Evolutionary conservation across 2,888 invertebrate genomes (phyloP).

Genomic region (Paralinhomoeus sp.): DNA sequence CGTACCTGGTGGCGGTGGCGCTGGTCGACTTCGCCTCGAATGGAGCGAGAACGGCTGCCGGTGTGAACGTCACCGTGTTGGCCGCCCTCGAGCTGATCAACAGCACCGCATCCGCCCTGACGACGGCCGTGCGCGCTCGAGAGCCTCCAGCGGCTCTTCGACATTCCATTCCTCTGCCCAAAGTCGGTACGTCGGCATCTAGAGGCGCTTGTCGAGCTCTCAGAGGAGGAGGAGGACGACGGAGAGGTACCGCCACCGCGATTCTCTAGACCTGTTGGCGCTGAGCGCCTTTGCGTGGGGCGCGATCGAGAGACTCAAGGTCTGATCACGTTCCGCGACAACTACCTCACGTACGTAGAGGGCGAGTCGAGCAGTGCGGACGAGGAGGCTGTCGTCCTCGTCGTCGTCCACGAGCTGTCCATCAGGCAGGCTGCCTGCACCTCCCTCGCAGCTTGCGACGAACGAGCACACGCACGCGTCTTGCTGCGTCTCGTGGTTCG

Average conservation of each 20-base stretch:
- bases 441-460: too few relatives aligned
- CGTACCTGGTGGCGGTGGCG: constrained; percentile 62
- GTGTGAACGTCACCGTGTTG: constrained; percentile 36
- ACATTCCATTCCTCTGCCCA: constrained; percentile 24
- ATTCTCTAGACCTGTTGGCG: constrained; percentile 15
- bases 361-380: constrained; percentile 11
- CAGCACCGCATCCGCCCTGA: constrained; percentile 45
- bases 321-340: constrained; percentile 11
- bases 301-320: constrained; percentile 25
- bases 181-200: constrained; percentile 26
- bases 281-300: constrained; percentile 21
- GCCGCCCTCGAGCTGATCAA: constrained; percentile 43
- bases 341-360: constrained; percentile 12
- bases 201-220: too few relatives aligned
- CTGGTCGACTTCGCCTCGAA: constrained; percentile 49
- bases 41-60: constrained; percentile 32
- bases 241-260: too few relatives aligned
- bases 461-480: too few relatives aligned
- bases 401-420: constrained; percentile 20
- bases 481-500: constrained; percentile 27
- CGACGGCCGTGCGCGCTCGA: constrained; percentile 49
- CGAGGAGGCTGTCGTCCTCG: constrained; percentile 13
- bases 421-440: too few relatives aligned
- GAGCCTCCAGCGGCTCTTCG: constrained; percentile 25
- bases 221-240: too few relatives aligned